Evolutionary conservation across 2,888 invertebrate genomes (phyloP), one percentile per base, ranked within the genome.

Genomic region (Caenorhabditis sulstoni): DNA sequence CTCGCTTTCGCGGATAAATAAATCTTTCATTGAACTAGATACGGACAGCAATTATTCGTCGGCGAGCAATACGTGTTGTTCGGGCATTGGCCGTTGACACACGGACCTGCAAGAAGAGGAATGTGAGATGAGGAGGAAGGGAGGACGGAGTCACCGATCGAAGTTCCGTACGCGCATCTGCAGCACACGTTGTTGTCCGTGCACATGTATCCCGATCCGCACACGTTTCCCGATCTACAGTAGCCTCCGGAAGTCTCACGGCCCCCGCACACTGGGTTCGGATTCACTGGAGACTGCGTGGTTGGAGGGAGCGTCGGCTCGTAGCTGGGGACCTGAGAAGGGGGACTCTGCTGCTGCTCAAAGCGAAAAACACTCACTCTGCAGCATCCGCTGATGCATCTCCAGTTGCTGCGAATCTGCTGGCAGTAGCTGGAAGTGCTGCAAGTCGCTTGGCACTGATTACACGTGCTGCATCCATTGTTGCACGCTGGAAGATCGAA

Each of bases 161-260:
- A 81, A 16, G 83, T 83, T 59, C 83, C 83, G 58, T 79, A 81
- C 0, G 83, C 70, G 49, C 83, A 83, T 39, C 83, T 59, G 47
- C 83, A 83, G 70, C 83, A 83, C 2, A 83, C 74, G 52, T 81
- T 79, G 65, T 79, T 77, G 16, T 71, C 74, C 1, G 71, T 83
- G 68, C 83, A 83, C 74, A 81, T 55, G 71, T 81, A 83, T 55
- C 83, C 83, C 29, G 74, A 44, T 37, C 73, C 80, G 59, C 82
- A 82, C 8, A 53, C 44, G 18, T 73, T 77, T 37, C 80, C 80
- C 39, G 79, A 45, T 52, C 80, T 57, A 47, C 83, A 83, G 62
- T 79, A 83, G 9, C 83, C 83, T n/a, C 83, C 83, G 49, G 81
- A 81, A 44, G 77, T 79, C 74, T 83, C 83, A 57, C 83, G 83